phyloP scores from a whole-genome alignment of 1,140 invertebrate genomes.

The Araneus ventricosus region DNA sequence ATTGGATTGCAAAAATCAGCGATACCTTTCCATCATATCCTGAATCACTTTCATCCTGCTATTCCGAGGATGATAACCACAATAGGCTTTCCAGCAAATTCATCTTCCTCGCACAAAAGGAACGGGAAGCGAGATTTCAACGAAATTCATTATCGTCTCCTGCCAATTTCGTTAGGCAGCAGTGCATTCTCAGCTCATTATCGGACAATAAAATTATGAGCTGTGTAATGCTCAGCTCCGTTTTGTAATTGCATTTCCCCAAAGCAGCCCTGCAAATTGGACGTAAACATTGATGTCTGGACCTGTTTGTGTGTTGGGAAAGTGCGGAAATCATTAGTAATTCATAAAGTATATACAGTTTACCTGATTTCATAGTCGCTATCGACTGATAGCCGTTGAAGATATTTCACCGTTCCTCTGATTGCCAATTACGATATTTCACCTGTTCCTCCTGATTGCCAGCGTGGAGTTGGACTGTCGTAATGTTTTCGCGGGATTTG shows the following conservation, averaged over 20 bases:
- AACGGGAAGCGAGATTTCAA: constrained; percentile 15
- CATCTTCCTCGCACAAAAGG: not conserved
- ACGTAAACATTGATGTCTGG: constrained; percentile 16
- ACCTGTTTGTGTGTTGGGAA: not conserved
- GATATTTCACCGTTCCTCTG: not conserved
- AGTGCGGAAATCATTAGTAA: constrained; percentile 3
- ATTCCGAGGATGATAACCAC: not conserved
- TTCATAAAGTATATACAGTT: constrained; percentile 17
- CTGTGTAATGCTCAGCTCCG: not conserved
- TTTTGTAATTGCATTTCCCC: constrained; percentile 27
- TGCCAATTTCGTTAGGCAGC: not conserved
- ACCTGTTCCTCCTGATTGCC: no score
- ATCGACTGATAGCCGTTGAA: not conserved
- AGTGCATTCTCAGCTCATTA: constrained; percentile 29
- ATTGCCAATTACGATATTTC: no score
- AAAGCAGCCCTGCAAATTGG: constrained; percentile 13
- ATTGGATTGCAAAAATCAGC: no score
- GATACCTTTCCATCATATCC: no score
- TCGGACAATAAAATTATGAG: constrained; percentile 59
- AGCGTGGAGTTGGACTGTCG: not conserved
- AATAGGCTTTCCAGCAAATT: not conserved
- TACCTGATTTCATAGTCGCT: not conserved
- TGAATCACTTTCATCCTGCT: not conserved
- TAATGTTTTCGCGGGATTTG: no score
- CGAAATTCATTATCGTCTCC: constrained; percentile 42